Evolutionary conservation across 1,140 invertebrate species (phyloP), one percentile per base, ranked within the genome.

Genomic region (Caerostris darwini): DNA sequence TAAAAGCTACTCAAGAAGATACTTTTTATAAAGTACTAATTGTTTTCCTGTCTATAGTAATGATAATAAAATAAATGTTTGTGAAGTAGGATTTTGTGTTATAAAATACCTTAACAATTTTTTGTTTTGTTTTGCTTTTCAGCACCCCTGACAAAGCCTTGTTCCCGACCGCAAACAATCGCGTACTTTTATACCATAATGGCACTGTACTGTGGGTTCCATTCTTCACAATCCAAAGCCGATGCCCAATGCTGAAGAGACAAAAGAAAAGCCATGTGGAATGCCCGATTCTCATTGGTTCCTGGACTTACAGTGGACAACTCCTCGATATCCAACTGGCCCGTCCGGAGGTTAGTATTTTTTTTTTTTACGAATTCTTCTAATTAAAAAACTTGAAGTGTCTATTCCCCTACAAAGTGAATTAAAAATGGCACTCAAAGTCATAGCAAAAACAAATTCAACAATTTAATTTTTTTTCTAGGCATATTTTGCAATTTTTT

Each of bases 241-340:
- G 97, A 93, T 98, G 98, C 95, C 96, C 97, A 64, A 95, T 98
- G 19, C 97, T 98, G 95, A 96, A 98, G 64, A 96, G 96, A 17
- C 96, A 97, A 57, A 98, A 98, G 97, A 98, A 98, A 0, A 97
- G 97, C 94, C 98, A 98, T 95, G 96, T 96, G 14, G 98, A 98
- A 95, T 98, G 98, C 95, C 95, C 95, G 3, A 95, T 98, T 3
- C 96, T 96, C 93, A 96, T 98, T 19, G 97, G 97, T 14, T 95
- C 96, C 0, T 96, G 96, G 96, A 97, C 97, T 5, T 97, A 97
- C 95, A 96, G 97, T 95, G 97, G 97, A 3, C 96, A 97, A 69
- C 96, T 97, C 95, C 96, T 98, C 50, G 97, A 98, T 95, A 95
- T 97, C 34, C 95, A 95, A 82, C 94, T 96, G 69, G 59, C 87